Base-by-base conservation (phyloP, 2,888 invertebrate species). In the Zaprionus obscuricornis region DNA sequence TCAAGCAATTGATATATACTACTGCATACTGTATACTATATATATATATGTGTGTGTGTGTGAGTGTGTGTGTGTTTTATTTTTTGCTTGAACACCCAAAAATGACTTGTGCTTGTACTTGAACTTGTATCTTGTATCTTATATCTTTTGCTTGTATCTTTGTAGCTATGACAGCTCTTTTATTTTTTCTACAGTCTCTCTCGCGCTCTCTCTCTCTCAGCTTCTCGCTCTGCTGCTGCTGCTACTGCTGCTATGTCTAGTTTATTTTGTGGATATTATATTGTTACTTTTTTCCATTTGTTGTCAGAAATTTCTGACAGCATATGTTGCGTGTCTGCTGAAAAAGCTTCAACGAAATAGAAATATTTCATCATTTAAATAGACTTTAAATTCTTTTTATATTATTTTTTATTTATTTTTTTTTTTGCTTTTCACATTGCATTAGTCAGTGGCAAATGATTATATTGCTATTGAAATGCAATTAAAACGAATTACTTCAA, bases 1-100 rank as follows among this genome's bases (percentile, higher is more conserved):
- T 42, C 16, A 3, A 39, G 13, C 46, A 57, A 51, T 65, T 65
- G 64, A n/a, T n/a, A n/a, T n/a, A n/a, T n/a, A n/a, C n/a, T n/a
- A n/a, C n/a, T n/a, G n/a, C n/a, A n/a, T n/a, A n/a, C n/a, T n/a
- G n/a, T n/a, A n/a, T n/a, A n/a, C n/a, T n/a, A n/a, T n/a, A n/a
- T n/a, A n/a, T n/a, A n/a, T n/a, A 65, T 54, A 54, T 52, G 52
- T 47, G 36, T 47, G 42, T 49, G 37, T 22, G 40, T 34, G 52
- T 27, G 14, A 42, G 17, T 29, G n/a, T 29, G 29, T n/a, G 22
- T 7, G 4, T 5, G 4, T 22, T 7, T 7, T 5, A 7, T 22
- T 22, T 22, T 22, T 22, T 22, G 22, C 27, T 40, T 17, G 17
- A n/a, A n/a, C n/a, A n/a, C n/a, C n/a, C n/a, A n/a, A n/a, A n/a